These are phyloP conservation scores for Caenorhabditis japonica DNA, from an alignment of 2,888 invertebrate genomes.

Conservation along the genomic window DNA sequence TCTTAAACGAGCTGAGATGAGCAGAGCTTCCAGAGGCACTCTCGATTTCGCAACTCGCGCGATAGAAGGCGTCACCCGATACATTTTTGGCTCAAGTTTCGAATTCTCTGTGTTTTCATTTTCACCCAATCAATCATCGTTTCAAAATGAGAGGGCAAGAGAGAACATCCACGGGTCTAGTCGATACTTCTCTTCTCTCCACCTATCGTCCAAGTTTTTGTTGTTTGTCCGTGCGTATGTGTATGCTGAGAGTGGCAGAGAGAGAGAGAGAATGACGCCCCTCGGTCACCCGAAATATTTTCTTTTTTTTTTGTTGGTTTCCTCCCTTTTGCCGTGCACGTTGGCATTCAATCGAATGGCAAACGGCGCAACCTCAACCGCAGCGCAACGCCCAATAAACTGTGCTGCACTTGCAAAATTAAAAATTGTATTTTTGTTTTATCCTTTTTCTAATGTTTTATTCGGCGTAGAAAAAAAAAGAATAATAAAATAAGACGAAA, in stretches of 20 bases:
- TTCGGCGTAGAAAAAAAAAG: no score
- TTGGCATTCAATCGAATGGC: neutral
- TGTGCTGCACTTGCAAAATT: no score
- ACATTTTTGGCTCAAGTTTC: slow-evolving; percentile 8
- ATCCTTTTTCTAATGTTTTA: no score
- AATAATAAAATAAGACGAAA: no score
- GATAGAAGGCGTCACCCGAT: slow-evolving; percentile 28
- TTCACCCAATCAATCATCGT: slow-evolving; percentile 43
- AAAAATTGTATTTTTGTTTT: no score
- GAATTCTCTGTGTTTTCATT: slow-evolving; percentile 2
- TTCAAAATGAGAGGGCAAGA: slow-evolving; percentile 28
- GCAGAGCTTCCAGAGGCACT: neutral
- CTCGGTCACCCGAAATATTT: slow-evolving; percentile 17
- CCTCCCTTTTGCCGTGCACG: neutral
- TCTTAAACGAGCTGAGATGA: slow-evolving; percentile 9
- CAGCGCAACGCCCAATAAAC: no score
- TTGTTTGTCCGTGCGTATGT: slow-evolving; percentile 31
- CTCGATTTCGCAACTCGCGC: no score
- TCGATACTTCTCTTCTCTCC: slow-evolving; percentile 30
- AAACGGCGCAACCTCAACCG: no score
- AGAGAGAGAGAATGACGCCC: slow-evolving; percentile 14
- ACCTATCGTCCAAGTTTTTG: slow-evolving; percentile 36
- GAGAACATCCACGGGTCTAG: slow-evolving; percentile 40
- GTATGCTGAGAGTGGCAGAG: no score
- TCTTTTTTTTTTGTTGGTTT: slow-evolving; percentile 13